phyloP scores from a whole-genome alignment of 1,140 invertebrate genomes.

The Zaprionus camerounensis region DNA sequence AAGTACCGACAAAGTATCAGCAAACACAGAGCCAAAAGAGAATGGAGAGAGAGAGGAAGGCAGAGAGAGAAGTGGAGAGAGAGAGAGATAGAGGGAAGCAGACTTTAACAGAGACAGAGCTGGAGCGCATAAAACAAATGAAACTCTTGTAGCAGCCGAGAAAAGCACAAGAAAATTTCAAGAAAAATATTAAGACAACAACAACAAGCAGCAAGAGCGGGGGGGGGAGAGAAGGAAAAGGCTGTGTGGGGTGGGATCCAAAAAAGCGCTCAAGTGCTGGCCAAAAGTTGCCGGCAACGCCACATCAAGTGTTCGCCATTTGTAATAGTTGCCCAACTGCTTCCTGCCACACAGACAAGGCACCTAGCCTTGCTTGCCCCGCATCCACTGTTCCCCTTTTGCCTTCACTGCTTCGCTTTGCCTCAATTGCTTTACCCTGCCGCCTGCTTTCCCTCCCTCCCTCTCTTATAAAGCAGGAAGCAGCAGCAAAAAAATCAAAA shows the following conservation, averaged over 20 bases:
- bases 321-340: constrained; percentile 71
- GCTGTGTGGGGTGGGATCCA: constrained; percentile 7
- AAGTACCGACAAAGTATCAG: constrained; percentile 82
- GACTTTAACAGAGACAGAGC: constrained; percentile 56
- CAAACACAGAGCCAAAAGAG: constrained; percentile 55
- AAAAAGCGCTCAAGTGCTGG: constrained; percentile 63
- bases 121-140: constrained; percentile 78
- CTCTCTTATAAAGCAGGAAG: constrained; percentile 51
- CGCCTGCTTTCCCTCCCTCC: too few species aligned
- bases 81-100: too few species aligned
- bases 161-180: constrained; percentile 81
- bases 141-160: constrained; percentile 75
- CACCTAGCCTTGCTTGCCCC: neutral
- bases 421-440: neutral
- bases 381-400: too few species aligned
- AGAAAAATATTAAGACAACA: constrained; percentile 82
- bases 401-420: neutral
- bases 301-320: constrained; percentile 61
- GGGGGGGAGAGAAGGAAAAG: neutral
- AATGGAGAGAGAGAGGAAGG: neutral
- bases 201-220: constrained; percentile 35
- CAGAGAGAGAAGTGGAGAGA: neutral
- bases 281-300: constrained; percentile 19
- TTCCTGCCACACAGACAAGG: constrained; percentile 35
- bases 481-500: constrained; percentile 73